phyloP scores from a whole-genome alignment of 2,113 vertebrate species.

The Neomonachus schauinslandi region DNA sequence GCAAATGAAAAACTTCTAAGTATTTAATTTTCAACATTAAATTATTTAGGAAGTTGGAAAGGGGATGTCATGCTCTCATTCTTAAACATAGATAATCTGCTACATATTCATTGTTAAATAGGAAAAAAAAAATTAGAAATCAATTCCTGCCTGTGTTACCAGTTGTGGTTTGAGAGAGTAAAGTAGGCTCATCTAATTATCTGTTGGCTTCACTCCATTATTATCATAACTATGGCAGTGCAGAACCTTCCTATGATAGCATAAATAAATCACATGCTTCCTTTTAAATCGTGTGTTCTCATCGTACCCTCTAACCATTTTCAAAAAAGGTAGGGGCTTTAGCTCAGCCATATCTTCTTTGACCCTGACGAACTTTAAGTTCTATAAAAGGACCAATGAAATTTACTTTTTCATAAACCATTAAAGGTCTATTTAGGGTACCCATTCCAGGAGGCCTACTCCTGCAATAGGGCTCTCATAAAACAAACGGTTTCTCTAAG shows the following conservation, averaged over 20 bases:
- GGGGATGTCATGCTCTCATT: not conserved
- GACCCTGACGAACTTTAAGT: not conserved
- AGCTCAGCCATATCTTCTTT: not conserved
- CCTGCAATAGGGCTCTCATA: not conserved
- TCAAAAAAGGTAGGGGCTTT: not conserved
- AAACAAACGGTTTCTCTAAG: not conserved
- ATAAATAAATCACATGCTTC: not conserved
- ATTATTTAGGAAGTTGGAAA: conserved; percentile 7
- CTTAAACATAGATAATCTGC: conserved; percentile 12
- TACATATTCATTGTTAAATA: conserved; percentile 13
- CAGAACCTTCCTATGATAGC: not conserved
- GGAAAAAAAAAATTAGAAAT: conserved; percentile 13
- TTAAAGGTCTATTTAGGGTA: not conserved
- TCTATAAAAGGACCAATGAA: not conserved
- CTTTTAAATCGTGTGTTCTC: not conserved
- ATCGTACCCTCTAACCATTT: not conserved
- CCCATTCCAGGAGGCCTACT: not conserved
- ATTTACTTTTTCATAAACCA: not conserved
- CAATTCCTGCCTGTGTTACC: not conserved
- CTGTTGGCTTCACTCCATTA: not conserved
- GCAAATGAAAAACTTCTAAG: not conserved
- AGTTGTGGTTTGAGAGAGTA: not conserved
- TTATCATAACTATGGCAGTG: not conserved
- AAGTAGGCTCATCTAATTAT: not conserved
- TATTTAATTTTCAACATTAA: conserved; percentile 11